Base-by-base conservation (phyloP, 1,140 invertebrate genomes). In the Mercenaria mercenaria region DNA sequence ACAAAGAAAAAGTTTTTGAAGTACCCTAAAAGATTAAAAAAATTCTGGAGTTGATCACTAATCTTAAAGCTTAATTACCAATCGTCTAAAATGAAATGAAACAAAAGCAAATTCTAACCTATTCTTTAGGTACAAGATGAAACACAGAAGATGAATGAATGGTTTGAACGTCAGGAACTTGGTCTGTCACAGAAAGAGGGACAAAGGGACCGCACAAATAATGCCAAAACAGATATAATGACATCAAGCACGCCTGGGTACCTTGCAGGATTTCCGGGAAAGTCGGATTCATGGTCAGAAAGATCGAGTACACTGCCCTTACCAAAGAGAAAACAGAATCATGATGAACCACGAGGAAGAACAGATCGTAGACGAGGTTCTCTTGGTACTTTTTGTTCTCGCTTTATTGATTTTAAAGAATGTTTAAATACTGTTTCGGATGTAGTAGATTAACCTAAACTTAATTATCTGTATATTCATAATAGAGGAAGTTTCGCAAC, bases 91-190 rank as follows among this genome's bases (percentile, higher is more conserved):
- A 15, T 8, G 15, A 8, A 15, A 47, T 47, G 43, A 47, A 8
- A 15, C 10, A 15, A 15, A 4, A 11, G 10, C 23, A 15, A 3
- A n/a, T 56, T 20, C 20, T 56, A 3, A 20, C 10, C 20, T 56
- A 23, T 56, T 56, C 10, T 72, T 23, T 26, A 87, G 85, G 87
- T 89, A 6, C 87, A 89, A 43, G 87, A 82, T 81, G 87, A 89
- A 32, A 89, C 87, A 13, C 87, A 89, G 79, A 89, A 89, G 29
- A 72, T 89, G 64, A 81, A 89, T 29, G 87, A 81, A 72, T 89
- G 87, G 87, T 89, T 89, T 72, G 76, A 81, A 50, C 34, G 79
- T 34, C 87, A 89, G 37, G 85, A 87, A 26, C 74, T 77, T 3
- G 85, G 85, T 34, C 37, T 79, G 37, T 85, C 82, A 3, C 72